Evolutionary conservation across 2,113 vertebrate genomes (phyloP), one percentile per base, ranked within the genome.

Genomic region (Halcyon senegalensis): DNA sequence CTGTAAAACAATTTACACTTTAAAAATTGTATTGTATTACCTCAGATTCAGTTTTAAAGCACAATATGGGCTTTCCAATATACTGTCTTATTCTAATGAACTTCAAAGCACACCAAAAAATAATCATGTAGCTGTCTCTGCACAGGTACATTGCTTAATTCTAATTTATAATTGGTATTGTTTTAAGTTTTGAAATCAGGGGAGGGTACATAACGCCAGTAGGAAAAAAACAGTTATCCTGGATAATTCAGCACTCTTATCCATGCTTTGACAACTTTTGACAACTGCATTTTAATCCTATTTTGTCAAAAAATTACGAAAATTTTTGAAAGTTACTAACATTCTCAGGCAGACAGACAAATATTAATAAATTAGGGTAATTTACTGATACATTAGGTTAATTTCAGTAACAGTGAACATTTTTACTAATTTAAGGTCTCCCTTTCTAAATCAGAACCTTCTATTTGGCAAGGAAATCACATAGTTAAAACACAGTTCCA

Each of bases 31-130:
- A 64, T 80, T 82, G 27, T 53, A 74, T 8, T 39, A 89, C 33
- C 75, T 92, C 66, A 73, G 92, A 88, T 87, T 96, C 51, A 93
- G 39, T 89, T 97, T 93, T 94, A 94, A 96, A 96, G 43, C 37
- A 94, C 43, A 19, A 60, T 96, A 89, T 62, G 56, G 69, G 33
- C 86, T 97, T 97, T 93, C 16, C 84, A 87, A 86, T 56, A 77
- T 64, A 55, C 53, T 58, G 27, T 70, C 39, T 67, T 89, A 21
- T 95, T 93, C 97, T 92, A 95, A 94, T 80, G 60, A 95, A 87
- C 70, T 89, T 96, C 74, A 91, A 88, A 90, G 87, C 60, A 23
- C 11, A 55, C 8, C 16, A 55, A 8, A 56, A 83, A 89, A n/a
- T 9, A 58, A 56, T 79, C 15, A 48, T 0, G 0, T 43, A 72